Evolutionary conservation across 2,888 invertebrate genomes (phyloP).

Genomic region (Drosophila meridionalis): DNA sequence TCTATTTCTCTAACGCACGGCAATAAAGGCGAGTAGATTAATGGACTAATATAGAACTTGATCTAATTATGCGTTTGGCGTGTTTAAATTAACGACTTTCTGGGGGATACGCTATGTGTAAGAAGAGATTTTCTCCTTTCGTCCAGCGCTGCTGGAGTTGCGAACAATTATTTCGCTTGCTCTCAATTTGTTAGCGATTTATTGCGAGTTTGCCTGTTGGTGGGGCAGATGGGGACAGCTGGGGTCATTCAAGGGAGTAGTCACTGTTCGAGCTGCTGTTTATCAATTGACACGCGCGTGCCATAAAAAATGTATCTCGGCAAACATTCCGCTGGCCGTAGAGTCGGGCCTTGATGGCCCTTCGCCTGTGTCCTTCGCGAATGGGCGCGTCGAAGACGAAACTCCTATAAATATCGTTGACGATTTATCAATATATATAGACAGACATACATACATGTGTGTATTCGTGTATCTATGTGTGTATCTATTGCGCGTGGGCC

Average conservation of each 20-base stretch:
- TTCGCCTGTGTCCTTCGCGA: conserved; percentile 54
- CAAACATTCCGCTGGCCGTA: conserved; percentile 27
- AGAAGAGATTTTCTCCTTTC: not conserved
- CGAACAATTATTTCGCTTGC: conserved; percentile 42
- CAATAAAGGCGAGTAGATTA: not conserved
- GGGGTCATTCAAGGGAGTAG: conserved; percentile 4
- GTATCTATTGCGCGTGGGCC: conserved; percentile 63
- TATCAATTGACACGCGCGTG: conserved; percentile 72
- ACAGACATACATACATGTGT: conserved; percentile 14
- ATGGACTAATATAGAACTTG: not conserved
- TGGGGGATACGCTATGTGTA: not conserved
- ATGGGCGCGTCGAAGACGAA: conserved; percentile 65
- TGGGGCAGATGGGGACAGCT: not conserved
- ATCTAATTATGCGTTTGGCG: conserved; percentile 1
- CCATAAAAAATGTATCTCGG: conserved; percentile 64
- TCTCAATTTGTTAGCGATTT: conserved; percentile 67
- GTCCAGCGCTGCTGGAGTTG: conserved; percentile 5
- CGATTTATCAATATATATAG: conserved; percentile 63
- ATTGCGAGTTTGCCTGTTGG: conserved; percentile 45
- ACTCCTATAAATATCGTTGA: conserved; percentile 73
- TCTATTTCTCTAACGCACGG: not conserved
- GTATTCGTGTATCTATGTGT: conserved; percentile 27
- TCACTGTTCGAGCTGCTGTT: conserved; percentile 49
- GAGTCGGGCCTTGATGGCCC: conserved; percentile 21
- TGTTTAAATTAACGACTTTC: not conserved